These are phyloP conservation scores for Melinaea menophilus DNA, from an alignment of 2,888 invertebrate genomes.

Conservation along the genomic window DNA sequence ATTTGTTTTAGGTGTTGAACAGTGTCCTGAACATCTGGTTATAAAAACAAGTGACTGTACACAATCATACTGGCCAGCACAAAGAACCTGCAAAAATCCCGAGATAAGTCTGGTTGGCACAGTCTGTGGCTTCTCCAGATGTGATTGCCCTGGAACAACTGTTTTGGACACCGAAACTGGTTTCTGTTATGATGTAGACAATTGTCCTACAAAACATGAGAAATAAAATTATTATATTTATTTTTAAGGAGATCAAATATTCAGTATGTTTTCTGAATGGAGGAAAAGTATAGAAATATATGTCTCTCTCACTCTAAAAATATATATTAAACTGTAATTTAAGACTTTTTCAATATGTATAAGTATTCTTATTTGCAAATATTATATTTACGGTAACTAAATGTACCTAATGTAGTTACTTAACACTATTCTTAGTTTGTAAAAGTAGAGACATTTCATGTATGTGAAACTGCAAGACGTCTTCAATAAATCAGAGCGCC, in stretches of 20 bases:
- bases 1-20: conserved; percentile 47
- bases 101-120: conserved; percentile 48
- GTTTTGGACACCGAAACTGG: conserved; percentile 53
- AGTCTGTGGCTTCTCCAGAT: conserved; percentile 55
- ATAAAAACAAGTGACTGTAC: conserved; percentile 44
- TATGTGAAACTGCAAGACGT: too few species aligned
- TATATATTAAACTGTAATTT: too few species aligned
- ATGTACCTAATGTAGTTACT: too few species aligned
- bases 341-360: too few species aligned
- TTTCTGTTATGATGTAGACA: conserved; percentile 57
- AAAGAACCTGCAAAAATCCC: conserved; percentile 53
- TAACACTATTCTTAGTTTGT: too few species aligned
- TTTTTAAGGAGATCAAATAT: not conserved
- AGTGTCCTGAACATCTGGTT: conserved; percentile 57
- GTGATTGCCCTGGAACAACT: conserved; percentile 52
- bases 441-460: too few species aligned
- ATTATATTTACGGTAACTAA: too few species aligned
- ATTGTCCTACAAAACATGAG: conserved; percentile 52
- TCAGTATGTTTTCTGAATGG: too few species aligned
- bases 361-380: too few species aligned
- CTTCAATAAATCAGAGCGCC: too few species aligned
- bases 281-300: too few species aligned
- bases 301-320: too few species aligned
- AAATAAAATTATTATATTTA: conserved; percentile 4
- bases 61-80: conserved; percentile 48